phyloP scores from a whole-genome alignment of 2,797 vertebrate genomes.

The Capromys pilorides region DNA sequence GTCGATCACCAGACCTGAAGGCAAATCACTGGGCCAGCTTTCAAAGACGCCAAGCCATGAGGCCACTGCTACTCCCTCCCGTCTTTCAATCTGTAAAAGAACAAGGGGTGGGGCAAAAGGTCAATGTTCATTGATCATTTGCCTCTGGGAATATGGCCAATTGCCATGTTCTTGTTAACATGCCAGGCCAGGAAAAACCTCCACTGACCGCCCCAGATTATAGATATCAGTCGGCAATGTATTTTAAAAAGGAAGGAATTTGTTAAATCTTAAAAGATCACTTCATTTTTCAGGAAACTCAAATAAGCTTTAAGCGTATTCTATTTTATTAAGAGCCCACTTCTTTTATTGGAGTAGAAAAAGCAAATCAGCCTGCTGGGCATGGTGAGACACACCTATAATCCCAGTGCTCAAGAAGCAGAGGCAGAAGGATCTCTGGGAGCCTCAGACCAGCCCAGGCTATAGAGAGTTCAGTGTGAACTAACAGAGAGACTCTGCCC shows the following conservation, averaged over 20 bases:
- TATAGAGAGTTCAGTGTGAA: not conserved
- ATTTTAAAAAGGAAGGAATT: constrained; percentile 3
- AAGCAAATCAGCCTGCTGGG: not conserved
- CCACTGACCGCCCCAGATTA: not conserved
- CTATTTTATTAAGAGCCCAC: constrained; percentile 37
- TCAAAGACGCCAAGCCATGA: constrained; percentile 34
- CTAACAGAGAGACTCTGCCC: not conserved
- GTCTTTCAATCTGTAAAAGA: constrained; percentile 38
- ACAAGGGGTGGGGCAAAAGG: not conserved
- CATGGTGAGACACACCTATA: not conserved
- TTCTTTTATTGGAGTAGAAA: constrained; percentile 24
- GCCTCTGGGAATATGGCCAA: constrained; percentile 53
- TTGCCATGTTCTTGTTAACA: not conserved
- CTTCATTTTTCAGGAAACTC: constrained; percentile 18
- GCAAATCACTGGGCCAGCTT: not conserved
- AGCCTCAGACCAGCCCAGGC: not conserved
- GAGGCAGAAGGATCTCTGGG: not conserved
- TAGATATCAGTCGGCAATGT: not conserved
- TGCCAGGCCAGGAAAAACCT: not conserved
- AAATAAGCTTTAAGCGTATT: constrained; percentile 39
- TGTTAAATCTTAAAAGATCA: constrained; percentile 31
- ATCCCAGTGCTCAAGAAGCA: not conserved
- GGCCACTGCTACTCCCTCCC: not conserved
- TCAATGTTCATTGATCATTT: not conserved
- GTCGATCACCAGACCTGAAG: not conserved